phyloP scores from a whole-genome alignment of 2,113 vertebrate genomes.

The Nothoprocta pentlandii region DNA sequence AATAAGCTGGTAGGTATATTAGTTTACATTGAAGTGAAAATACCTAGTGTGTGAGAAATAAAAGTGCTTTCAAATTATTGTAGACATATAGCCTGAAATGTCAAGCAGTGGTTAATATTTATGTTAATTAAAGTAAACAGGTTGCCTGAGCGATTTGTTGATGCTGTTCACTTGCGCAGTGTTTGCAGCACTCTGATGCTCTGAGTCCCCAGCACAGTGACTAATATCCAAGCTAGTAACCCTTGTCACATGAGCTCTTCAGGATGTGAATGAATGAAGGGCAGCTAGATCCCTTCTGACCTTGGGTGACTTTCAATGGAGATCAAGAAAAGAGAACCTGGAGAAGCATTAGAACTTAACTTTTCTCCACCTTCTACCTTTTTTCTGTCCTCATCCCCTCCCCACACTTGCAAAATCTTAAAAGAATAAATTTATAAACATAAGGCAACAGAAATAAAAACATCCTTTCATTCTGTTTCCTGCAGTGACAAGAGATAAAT shows the following conservation, averaged over 20 bases:
- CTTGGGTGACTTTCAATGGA: not conserved
- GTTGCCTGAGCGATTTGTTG: not conserved
- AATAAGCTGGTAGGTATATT: slow-evolving; percentile 41
- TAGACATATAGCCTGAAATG: slow-evolving; percentile 29
- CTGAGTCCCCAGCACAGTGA: not conserved
- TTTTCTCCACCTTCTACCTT: not conserved
- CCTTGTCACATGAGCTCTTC: not conserved
- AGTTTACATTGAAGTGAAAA: slow-evolving; percentile 67
- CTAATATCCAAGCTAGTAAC: not conserved
- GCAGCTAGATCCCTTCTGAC: not conserved
- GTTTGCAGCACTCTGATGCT: not conserved
- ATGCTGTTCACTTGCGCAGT: not conserved
- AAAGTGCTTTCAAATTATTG: slow-evolving; percentile 32
- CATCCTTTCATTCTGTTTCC: slow-evolving; percentile 69
- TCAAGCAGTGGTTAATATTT: slow-evolving; percentile 35
- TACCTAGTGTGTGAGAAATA: slow-evolving; percentile 4
- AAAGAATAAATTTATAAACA: slow-evolving; percentile 75
- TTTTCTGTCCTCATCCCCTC: not conserved
- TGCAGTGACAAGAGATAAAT: slow-evolving; percentile 75
- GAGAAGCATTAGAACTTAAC: not conserved
- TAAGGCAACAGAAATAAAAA: slow-evolving; percentile 75
- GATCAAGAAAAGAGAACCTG: not conserved
- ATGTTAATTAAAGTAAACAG: slow-evolving; percentile 13
- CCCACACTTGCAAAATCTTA: not conserved
- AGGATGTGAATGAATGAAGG: not conserved